Conservation (phyloP, 2,113 vertebrate species). For the Hipposideros armiger region DNA sequence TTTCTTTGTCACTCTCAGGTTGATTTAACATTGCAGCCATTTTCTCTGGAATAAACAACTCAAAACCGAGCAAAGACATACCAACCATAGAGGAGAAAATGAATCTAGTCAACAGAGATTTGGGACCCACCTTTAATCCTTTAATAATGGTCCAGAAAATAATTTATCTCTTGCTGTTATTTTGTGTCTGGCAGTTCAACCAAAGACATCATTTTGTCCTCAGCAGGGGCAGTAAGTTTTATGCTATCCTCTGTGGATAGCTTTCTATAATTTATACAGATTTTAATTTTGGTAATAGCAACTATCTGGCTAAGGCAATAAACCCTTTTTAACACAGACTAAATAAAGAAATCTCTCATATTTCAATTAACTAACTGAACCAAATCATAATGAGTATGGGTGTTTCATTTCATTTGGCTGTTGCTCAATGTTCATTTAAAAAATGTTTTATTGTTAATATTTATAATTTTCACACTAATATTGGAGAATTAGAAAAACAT, state of each 20-base stretch:
- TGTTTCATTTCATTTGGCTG: constrained; percentile 49
- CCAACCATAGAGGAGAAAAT: constrained; percentile 38
- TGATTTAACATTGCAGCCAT: constrained; percentile 55
- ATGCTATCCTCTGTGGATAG: constrained; percentile 57
- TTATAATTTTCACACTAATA: constrained; percentile 60
- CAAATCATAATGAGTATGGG: background rate
- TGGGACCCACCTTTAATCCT: constrained; percentile 59
- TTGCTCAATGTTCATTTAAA: constrained; percentile 54
- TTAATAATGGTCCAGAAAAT: constrained; percentile 71
- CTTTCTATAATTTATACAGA: constrained; percentile 73
- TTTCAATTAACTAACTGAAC: constrained; percentile 75
- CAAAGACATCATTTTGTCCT: constrained; percentile 70
- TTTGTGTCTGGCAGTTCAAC: constrained; percentile 57
- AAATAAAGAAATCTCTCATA: constrained; percentile 73
- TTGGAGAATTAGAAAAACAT: constrained; percentile 37
- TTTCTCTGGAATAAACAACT: constrained; percentile 52
- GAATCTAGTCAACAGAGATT: constrained; percentile 63
- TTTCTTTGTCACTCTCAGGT: constrained; percentile 9
- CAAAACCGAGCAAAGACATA: constrained; percentile 1
- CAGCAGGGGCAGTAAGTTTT: constrained; percentile 62
- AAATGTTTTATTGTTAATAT: constrained; percentile 63
- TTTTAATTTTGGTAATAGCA: constrained; percentile 79
- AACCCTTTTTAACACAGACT: constrained; percentile 63
- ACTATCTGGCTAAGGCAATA: constrained; percentile 72
- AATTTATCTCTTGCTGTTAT: constrained; percentile 68